These are phyloP conservation scores for Xiphorhynchus erythropygius DNA, from an alignment of 2,797 vertebrate species.

Conservation along the genomic window DNA sequence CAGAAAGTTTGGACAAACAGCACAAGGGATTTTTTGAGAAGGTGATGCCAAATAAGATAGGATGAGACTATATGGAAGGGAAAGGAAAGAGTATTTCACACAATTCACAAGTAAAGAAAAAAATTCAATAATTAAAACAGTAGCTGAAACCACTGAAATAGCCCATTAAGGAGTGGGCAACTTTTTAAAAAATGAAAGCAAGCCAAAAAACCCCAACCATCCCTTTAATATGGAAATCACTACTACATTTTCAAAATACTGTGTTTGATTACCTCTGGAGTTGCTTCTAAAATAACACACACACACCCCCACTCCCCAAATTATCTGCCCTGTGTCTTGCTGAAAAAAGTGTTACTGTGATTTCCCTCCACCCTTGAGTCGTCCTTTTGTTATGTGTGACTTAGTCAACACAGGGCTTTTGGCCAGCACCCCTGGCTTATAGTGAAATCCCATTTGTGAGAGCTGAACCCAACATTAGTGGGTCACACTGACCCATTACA, in stretches of 20 bases:
- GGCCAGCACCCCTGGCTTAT: not conserved
- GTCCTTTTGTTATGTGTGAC: not conserved
- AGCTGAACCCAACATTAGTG: not conserved
- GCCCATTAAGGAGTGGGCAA: not conserved
- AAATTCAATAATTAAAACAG: not conserved
- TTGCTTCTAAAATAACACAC: not conserved
- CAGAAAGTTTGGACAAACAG: not conserved
- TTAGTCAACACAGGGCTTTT: not conserved
- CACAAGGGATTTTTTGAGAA: not conserved
- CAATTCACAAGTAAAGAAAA: not conserved
- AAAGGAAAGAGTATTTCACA: not conserved
- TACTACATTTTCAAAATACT: not conserved
- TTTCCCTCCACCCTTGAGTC: not conserved
- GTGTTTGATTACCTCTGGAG: not conserved
- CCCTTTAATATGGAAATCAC: not conserved
- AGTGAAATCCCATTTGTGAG: not conserved
- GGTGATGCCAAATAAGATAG: not conserved
- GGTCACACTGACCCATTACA: not conserved
- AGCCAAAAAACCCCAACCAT: not conserved
- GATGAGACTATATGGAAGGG: not conserved
- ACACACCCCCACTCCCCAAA: accelerated
- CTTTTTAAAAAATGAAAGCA: not conserved
- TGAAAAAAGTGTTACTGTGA: not conserved
- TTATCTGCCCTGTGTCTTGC: not conserved
- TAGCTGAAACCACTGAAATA: not conserved